Percentiles rank a stretch among this genome's conserved stretches.
These are phyloP conservation scores for Halesus radiatus DNA, from an alignment of 1,140 invertebrate genomes.

Conservation along the genomic window DNA sequence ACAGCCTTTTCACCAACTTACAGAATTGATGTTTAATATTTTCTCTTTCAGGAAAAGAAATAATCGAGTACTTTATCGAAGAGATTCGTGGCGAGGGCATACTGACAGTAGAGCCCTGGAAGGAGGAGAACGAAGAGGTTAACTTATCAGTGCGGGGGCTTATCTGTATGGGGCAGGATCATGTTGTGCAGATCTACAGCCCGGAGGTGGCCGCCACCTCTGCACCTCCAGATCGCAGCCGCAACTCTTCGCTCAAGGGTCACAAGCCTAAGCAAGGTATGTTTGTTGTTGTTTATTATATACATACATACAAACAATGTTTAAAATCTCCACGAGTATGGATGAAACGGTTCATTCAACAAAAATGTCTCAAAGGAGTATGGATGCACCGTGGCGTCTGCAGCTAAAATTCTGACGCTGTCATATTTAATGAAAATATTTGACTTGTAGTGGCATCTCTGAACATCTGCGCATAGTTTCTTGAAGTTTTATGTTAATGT, in stretches of 20 bases:
- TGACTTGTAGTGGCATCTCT: no score
- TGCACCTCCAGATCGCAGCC: constrained; percentile 30
- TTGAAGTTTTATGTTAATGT: no score
- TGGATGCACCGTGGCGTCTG: no score
- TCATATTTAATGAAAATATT: no score
- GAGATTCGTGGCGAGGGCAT: constrained; percentile 87
- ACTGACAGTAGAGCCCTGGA: constrained; percentile 76
- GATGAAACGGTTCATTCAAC: no score
- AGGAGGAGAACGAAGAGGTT: constrained; percentile 55
- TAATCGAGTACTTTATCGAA: constrained; percentile 93
- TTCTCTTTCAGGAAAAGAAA: constrained; percentile 87
- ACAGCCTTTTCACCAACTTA: no score
- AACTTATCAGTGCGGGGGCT: constrained; percentile 64
- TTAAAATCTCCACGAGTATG: no score
- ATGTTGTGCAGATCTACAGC: constrained; percentile 34
- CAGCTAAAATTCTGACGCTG: no score
- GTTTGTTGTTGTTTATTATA: no score
- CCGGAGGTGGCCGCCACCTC: constrained; percentile 18
- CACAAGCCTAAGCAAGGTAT: constrained; percentile 50
- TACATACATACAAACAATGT: no score
- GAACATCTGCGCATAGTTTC: no score
- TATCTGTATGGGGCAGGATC: constrained; percentile 59
- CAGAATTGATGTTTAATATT: not conserved
- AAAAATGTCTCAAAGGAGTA: no score
- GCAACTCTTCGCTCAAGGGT: constrained; percentile 47